Evolutionary conservation across 1,140 invertebrate species (phyloP).

Genomic region (Drosophila chauvacae): DNA sequence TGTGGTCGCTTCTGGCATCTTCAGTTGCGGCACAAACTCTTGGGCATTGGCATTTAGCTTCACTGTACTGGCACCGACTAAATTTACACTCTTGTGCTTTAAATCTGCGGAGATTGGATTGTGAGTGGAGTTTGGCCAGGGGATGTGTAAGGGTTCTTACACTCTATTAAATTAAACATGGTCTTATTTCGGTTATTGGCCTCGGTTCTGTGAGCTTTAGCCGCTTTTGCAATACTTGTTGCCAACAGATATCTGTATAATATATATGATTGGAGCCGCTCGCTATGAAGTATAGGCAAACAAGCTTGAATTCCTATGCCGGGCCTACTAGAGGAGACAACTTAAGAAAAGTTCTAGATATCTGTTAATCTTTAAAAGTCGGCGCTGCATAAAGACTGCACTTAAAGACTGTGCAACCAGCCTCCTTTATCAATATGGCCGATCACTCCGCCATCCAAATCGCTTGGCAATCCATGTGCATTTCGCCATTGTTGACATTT

Average conservation of each 20-base stretch:
- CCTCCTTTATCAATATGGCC: background rate
- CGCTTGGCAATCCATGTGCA: constrained; percentile 26
- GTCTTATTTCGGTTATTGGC: background rate
- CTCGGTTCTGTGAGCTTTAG: constrained; percentile 12
- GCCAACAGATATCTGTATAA: constrained; percentile 5
- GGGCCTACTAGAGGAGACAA: background rate
- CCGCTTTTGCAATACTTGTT: constrained; percentile 27
- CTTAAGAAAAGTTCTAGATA: too few relatives aligned
- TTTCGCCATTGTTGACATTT: constrained; percentile 62
- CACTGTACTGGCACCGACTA: background rate
- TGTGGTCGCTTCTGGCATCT: background rate
- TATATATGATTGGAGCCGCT: constrained; percentile 3
- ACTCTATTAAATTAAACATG: constrained; percentile 47
- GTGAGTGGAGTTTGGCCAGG: background rate
- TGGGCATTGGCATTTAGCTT: constrained; percentile 39
- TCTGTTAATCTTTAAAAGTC: background rate
- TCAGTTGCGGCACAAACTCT: constrained; percentile 44
- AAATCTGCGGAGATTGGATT: background rate
- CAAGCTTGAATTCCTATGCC: background rate
- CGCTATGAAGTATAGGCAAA: background rate
- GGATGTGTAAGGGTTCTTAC: constrained; percentile 22
- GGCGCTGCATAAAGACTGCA: too few relatives aligned
- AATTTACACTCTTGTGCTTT: background rate
- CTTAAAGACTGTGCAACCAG: constrained; percentile 1
- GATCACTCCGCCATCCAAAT: constrained; percentile 30